Conservation (phyloP, 2,888 invertebrate species). For the Caenorhabditis sulstoni region DNA sequence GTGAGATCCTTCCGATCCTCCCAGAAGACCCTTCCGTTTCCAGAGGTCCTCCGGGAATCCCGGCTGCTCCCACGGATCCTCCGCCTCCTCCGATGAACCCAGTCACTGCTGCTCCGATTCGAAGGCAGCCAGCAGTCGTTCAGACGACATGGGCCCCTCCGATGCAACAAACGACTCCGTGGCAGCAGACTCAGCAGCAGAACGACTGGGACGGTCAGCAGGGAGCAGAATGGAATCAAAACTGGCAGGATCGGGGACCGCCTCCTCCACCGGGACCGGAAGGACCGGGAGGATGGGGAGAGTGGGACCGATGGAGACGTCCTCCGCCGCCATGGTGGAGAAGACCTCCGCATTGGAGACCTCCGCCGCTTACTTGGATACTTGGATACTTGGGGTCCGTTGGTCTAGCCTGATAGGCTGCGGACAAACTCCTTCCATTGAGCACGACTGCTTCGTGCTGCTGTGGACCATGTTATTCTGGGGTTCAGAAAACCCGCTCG, state of each 20-base stretch:
- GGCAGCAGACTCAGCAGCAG: slow-evolving; percentile 14
- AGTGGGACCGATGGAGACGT: slow-evolving; percentile 37
- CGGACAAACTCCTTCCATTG: too few species aligned
- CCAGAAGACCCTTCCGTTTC: background rate
- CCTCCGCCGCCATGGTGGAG: slow-evolving; percentile 37
- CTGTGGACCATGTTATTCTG: too few species aligned
- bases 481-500: too few species aligned
- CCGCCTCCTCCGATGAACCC: slow-evolving; percentile 27
- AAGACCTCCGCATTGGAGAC: slow-evolving; percentile 46
- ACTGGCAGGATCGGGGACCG: slow-evolving; percentile 19
- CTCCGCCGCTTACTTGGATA: too few species aligned
- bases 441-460: too few species aligned
- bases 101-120: slow-evolving; percentile 36
- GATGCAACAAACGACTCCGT: slow-evolving; percentile 22
- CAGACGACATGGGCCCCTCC: slow-evolving; percentile 40
- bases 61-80: slow-evolving; percentile 14
- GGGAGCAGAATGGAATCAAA: slow-evolving; percentile 12
- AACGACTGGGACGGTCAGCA: slow-evolving; percentile 27
- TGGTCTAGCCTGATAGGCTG: too few species aligned
- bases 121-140: slow-evolving; percentile 22
- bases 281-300: slow-evolving; percentile 10
- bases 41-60: slow-evolving; percentile 54
- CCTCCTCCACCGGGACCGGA: too few species aligned
- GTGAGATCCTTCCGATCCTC: slow-evolving; percentile 11
- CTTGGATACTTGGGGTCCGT: too few species aligned